Base-by-base conservation (phyloP, 2,888 invertebrate genomes). In the Netelia virgata region DNA sequence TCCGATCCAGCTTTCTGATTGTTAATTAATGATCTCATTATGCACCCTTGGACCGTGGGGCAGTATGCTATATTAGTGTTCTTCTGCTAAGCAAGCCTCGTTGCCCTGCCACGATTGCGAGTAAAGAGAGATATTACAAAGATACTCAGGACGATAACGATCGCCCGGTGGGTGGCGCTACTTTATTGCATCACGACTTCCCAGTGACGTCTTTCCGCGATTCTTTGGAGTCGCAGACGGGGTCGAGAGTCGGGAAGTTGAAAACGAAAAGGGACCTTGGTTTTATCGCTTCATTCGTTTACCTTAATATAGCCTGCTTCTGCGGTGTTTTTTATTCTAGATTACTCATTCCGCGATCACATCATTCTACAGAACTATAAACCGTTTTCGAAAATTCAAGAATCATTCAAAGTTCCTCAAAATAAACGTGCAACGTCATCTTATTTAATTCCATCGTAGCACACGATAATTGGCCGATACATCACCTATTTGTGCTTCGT, bases 21-120 rank as follows among this genome's bases (percentile, higher is more conserved):
- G 93, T 93, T 93, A 93, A 93, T 93, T 93, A 93, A 93, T 92
- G 93, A 93, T 93, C 93, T 93, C 93, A 93, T 93, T 93, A 93
- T 93, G 93, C 93, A 93, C 92, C 92, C 91, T 90, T 88, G 88
- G 77, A 68, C 90, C 90, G 88, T 88, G 88, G 86, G 86, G 87
- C 83, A 86, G 77, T 72, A 72, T 66, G 23, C 74, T 43, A 75
- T 64, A 50, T 59, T 55, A 74, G 59, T 70, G 68, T 68, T 63
- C 75, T 68, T 53, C 53, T 74, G 76, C 82, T 55, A 18, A 66
- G 66, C 75, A 72, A 70, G 53, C 66, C 75, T 80, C 76, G 84
- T 82, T 76, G 83, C 84, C 82, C 84, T 84, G 79, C 75, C 77
- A 87, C 87, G 89, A 89, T 85, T 88, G 82, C 85, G 87, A 87